Conservation (phyloP, 2,113 vertebrate species). For the Pelobates fuscus region DNA sequence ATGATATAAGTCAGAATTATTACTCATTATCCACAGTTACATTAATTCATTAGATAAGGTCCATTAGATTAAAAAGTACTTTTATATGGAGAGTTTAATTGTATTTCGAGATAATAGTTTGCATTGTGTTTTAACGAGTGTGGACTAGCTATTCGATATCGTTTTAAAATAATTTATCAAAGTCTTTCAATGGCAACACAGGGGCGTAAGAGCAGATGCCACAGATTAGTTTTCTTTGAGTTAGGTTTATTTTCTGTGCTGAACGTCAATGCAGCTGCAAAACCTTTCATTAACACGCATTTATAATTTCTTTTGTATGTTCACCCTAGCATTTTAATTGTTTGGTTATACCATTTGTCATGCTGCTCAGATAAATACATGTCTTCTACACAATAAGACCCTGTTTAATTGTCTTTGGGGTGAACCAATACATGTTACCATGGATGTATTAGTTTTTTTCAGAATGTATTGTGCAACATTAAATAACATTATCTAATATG, state of each 20-base stretch:
- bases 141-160: too few relatives aligned
- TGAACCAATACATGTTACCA: slow-evolving; percentile 18
- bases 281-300: slow-evolving; percentile 5
- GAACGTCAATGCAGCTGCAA: not conserved
- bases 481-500: not conserved
- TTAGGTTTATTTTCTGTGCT: not conserved
- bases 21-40: too few relatives aligned
- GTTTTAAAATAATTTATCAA: not conserved
- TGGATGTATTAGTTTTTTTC: slow-evolving; percentile 3
- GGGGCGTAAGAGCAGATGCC: not conserved
- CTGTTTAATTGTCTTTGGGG: slow-evolving; percentile 24
- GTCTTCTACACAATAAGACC: slow-evolving; percentile 6
- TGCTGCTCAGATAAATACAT: slow-evolving; percentile 16
- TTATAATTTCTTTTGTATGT: not conserved
- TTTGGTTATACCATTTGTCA: slow-evolving; percentile 13
- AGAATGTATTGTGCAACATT: not conserved
- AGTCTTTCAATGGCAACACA: not conserved
- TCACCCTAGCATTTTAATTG: slow-evolving; percentile 5
- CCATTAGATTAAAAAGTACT: too few relatives aligned
- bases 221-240: not conserved
- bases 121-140: too few relatives aligned
- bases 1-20: too few relatives aligned
- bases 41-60: too few relatives aligned
- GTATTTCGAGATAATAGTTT: too few relatives aligned
- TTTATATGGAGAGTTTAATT: too few relatives aligned